Base-by-base conservation (phyloP, 2,888 invertebrate species). In the Nebria brevicollis region DNA sequence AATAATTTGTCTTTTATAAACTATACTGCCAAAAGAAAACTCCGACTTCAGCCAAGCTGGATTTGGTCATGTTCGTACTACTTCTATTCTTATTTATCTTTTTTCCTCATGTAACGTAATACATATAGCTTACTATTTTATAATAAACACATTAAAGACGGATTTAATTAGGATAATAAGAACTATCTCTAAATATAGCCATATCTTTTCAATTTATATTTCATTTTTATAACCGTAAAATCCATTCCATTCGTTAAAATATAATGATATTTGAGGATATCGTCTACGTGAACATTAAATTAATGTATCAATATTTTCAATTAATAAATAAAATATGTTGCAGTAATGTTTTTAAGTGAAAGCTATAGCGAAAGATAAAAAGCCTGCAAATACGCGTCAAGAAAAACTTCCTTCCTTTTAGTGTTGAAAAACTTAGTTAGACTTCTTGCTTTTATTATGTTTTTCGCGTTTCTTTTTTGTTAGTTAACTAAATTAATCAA, bases 381-480 rank as follows among this genome's bases (percentile, higher is more conserved):
- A 54, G 54, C 54, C 34, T 11, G 54, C 4, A 54, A 54, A 54
- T 54, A 8, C 54, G 54, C 8, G 7, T 54, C 8, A 7, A 43
- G 15, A 75, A 80, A 75, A 80, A 75, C 64, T 75, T 80, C 70
- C 41, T 75, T 75, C 75, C 75, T 75, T 75, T 64, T 72, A 75
- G 68, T 73, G 64, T 26, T 66, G 65, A 65, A 80, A 80, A 80
- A 80, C 80, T 43, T 72, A 80, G 75, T 80, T 75, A 80, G 80
- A 80, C 80, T 80, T 80, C 75, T 80, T 80, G 75, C 80, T 80
- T 75, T 75, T 80, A 80, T 80, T 80, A 80, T 80, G 80, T 80
- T 80, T 80, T 75, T 75, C 64, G 25, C 80, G 75, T 70, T 80
- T 80, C 80, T 80, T 75, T 78, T 75, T 75, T 80, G 75, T 75